Base-by-base conservation (phyloP, 2,888 invertebrate species). In the Dicroscelio sp. region DNA sequence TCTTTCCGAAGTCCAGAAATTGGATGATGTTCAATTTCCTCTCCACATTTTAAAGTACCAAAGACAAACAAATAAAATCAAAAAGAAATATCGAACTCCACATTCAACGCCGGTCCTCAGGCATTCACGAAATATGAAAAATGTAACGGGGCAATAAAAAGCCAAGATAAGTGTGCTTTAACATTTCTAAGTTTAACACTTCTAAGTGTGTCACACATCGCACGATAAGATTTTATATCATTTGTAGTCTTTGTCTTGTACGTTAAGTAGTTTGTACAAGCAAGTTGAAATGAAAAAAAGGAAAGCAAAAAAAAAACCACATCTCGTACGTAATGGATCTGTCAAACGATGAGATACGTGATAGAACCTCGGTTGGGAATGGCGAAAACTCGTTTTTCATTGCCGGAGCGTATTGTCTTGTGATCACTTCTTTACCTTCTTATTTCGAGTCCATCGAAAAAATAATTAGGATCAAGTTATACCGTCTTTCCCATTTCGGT, bases 301-400 rank as follows among this genome's bases (percentile, higher is more conserved):
- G 12, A 38, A 38, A 38, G 12, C 6, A 12, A 38, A 38, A 38
- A 12, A 38, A 38, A 38, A 38, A 60, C 38, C 52, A 60, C 60
- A 20, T 60, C 38, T 76, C 27, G 27, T 38, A 76, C 20, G 76
- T 38, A 76, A 76, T 76, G 60, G 60, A 60, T 60, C 76, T 76
- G 60, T 76, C 75, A 75, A 75, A 75, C 75, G 55, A 35, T 1
- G 73, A 75, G 55, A 58, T 75, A 75, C 35, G 58, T 58, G 58
- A 75, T 75, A 75, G 60, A 35, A 60, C 38, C 38, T 60, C 38
- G 23, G 76, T 76, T 23, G 76, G 33, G 14, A 76, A 76, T 60
- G 38, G 60, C 27, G 38, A 43, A 60, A 60, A 60, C 76, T 76
- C 76, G 60, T 76, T 76, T 76, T 76, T 76, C 76, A 76, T 43